These are phyloP conservation scores for Drosophila ogumai DNA, from an alignment of 1,140 invertebrate species.

Conservation along the genomic window DNA sequence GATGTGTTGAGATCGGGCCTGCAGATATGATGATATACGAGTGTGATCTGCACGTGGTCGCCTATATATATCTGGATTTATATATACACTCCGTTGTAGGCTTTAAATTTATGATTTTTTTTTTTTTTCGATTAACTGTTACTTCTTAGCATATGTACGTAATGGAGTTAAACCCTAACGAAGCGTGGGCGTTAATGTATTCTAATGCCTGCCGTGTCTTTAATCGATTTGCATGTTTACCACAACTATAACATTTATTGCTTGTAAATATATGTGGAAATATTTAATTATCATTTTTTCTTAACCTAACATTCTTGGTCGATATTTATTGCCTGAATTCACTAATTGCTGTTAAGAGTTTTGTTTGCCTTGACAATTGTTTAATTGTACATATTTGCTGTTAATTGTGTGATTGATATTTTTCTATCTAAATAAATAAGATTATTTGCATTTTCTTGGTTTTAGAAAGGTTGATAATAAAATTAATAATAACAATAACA, in stretches of 20 bases:
- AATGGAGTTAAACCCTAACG: constrained; percentile 7
- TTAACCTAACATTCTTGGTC: background rate
- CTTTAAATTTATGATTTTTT: constrained; percentile 13
- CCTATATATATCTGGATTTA: background rate
- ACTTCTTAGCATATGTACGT: background rate
- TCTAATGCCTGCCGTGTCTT: constrained; percentile 16
- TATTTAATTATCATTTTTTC: constrained; percentile 14
- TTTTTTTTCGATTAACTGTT: background rate
- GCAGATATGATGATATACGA: constrained; percentile 47
- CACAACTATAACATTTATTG: constrained; percentile 30
- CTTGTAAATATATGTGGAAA: constrained; percentile 14
- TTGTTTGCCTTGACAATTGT: constrained; percentile 2
- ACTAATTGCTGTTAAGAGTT: constrained; percentile 8
- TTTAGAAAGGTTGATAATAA: background rate
- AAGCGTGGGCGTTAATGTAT: constrained; percentile 27
- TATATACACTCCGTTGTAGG: constrained; percentile 14
- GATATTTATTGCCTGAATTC: constrained; percentile 11
- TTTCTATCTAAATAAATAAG: background rate
- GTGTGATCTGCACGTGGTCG: constrained; percentile 44
- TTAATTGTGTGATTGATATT: background rate
- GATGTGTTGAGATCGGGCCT: constrained; percentile 50
- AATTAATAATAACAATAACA: too few species aligned
- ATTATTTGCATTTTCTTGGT: background rate
- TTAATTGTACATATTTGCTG: background rate
- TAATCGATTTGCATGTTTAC: constrained; percentile 42